Evolutionary conservation across 2,113 vertebrate genomes (phyloP).

Genomic region (Amia ocellicauda): DNA sequence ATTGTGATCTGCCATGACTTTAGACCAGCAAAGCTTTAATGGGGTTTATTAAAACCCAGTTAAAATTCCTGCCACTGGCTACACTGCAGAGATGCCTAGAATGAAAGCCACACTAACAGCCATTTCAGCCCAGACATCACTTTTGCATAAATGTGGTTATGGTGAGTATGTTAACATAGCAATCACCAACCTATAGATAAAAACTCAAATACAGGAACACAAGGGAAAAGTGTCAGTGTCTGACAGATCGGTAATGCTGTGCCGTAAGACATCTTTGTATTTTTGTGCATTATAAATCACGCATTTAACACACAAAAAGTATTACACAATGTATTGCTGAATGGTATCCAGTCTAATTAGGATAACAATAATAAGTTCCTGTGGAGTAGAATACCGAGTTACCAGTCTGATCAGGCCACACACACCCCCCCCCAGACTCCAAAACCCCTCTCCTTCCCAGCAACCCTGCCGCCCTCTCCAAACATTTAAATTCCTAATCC

Average conservation of each 20-base stretch:
- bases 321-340: background rate
- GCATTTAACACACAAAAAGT: background rate
- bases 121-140: background rate
- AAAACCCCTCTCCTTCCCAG: background rate
- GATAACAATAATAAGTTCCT: background rate
- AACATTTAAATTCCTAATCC: background rate
- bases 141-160: conserved; percentile 5
- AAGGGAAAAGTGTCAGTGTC: background rate
- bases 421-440: too few species aligned
- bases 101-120: background rate
- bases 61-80: background rate
- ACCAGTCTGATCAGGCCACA: background rate
- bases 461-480: background rate
- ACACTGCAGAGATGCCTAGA: background rate
- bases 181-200: background rate
- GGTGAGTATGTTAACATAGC: conserved; percentile 13
- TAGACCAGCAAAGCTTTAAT: too few species aligned
- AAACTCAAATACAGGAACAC: background rate
- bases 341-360: background rate
- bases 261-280: too few species aligned
- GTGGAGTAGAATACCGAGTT: conserved; percentile 1
- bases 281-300: background rate
- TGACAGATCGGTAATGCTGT: background rate
- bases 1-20: background rate
- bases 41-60: background rate